A percentile compares a stretch with the other conserved stretches of the same genome.
Evolutionary conservation across 2,113 vertebrate species (phyloP).

Genomic region (Ivindomyrus marchei): DNA sequence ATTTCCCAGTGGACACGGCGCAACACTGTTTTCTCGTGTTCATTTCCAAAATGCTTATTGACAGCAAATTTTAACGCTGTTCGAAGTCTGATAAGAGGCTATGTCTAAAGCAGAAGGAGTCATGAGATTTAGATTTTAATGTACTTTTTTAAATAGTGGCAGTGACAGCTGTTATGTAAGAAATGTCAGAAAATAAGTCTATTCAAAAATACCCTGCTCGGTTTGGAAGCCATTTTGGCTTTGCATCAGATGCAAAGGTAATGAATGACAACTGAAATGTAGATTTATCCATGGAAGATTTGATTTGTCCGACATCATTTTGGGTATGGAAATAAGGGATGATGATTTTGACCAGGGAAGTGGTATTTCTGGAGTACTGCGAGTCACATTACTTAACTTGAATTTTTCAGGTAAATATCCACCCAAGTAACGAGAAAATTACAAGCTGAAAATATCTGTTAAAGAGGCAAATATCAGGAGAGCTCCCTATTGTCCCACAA

Average conservation of each 20-base stretch:
- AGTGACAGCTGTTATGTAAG: not conserved
- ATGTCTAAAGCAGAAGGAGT: not conserved
- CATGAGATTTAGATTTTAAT: not conserved
- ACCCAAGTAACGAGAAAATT: not conserved
- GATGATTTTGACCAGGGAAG: not conserved
- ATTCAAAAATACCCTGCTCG: not conserved
- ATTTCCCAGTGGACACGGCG: not conserved
- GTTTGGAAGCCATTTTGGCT: not conserved
- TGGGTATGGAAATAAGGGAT: not conserved
- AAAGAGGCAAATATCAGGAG: not conserved
- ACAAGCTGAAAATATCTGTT: not conserved
- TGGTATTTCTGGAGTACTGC: not conserved
- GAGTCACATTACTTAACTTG: not conserved
- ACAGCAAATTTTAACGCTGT: not conserved
- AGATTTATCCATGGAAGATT: not conserved
- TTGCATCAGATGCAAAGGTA: not conserved
- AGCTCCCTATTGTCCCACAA: not conserved
- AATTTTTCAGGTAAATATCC: not conserved
- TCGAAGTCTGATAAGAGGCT: not conserved
- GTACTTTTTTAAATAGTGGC: not conserved
- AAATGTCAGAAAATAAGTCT: not conserved
- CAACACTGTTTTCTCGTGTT: not conserved
- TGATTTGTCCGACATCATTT: not conserved
- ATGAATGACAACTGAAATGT: not conserved
- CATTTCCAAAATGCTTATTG: not conserved